Base-by-base conservation (phyloP, 2,888 invertebrate genomes). In the Sarcophaga carnaria region DNA sequence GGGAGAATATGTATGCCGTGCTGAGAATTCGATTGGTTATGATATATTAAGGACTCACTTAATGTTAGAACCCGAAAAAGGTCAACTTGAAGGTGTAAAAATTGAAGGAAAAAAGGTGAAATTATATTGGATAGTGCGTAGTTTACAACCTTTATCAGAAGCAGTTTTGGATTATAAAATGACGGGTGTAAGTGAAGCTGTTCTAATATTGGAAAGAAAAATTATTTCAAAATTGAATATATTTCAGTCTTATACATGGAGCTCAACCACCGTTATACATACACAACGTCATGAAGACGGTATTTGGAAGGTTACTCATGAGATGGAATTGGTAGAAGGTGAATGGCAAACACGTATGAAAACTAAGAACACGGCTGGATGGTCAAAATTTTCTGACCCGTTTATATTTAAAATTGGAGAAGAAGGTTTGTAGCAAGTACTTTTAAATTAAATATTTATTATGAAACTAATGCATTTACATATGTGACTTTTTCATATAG, bases 1-100 rank as follows among this genome's bases (percentile, higher is more conserved):
- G 86, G 97, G 97, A 0, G 95, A 95, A 91, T 97, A 97, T 92
- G 95, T 96, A 2, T 97, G 97, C 92, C 94, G 95, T 80, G 97
- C 91, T 27, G 90, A 91, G 90, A 93, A 93, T 27, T 47, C 89
- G n/a, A 89, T 93, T 54, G 93, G 93, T 1, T 87, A 87, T 12
- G 90, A 90, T n/a, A 90, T 91, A 85, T 89, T 89, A 20, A 90
- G 89, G 22, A 88, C 93, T 3, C 90, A 91, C 64, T 88, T 93
- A 17, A 91, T 90, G 77, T 90, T 90, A 59, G 89, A 90, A n/a
- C 93, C 93, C 2, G 93, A 93, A 88, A 91, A 91, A 54, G 92
- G 93, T 1, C 92, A 92, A 78, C 91, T 92, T 67, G 92, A 93
- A 89, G 88, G 88, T 60, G 90, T 88, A 78, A 80, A 86, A 67